Base-by-base conservation (phyloP, 35 echinoderm and acorn worm species). In the Ophioderma brevispina region DNA sequence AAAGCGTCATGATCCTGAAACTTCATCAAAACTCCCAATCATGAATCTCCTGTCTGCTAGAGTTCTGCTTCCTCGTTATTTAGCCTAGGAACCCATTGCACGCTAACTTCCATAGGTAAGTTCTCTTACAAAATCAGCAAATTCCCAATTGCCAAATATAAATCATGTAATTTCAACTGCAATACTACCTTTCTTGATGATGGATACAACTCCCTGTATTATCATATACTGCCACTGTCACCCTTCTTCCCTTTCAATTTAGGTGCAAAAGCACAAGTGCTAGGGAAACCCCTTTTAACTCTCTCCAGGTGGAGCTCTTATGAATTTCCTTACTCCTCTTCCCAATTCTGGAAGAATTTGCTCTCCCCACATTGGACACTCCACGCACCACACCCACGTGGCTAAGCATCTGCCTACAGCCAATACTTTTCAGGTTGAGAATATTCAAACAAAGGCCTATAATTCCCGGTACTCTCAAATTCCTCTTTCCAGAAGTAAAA, bases 271-370 rank as follows among this genome's bases (percentile, higher is more conserved):
- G n/a, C 55, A 63, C 28, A 4, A 46, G 81, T 21, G 11, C n/a
- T n/a, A n/a, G 39, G 31, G 1, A 34, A 13, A 15, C 80, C 43
- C 55, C 39, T 40, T 35, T 64, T 80, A 33, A 76, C 41, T n/a
- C 33, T 84, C 81, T 84, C 90, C 82, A 85, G 50, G 90, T 92
- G 37, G 81, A 92, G 75, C 90, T 80, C 40, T 92, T 36, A 1
- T 8, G 31, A 35, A n/a, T 79, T 76, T 79, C 82, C 0, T 15
- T 33, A 35, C 0, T 19, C 13, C n/a, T n/a, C n/a, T n/a, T 36
- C 13, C 90, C 90, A 92, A 85, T 35, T 79, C 32, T 37, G 21
- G 40, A 43, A 13, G 10, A 78, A 37, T 55, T 86, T 70, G 13
- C 49, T 46, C 50, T 49, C 37, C 23, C 50, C 31, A 13, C 41